Base-by-base conservation (phyloP, 2,888 invertebrate species). In the Leptopilina syphax region DNA sequence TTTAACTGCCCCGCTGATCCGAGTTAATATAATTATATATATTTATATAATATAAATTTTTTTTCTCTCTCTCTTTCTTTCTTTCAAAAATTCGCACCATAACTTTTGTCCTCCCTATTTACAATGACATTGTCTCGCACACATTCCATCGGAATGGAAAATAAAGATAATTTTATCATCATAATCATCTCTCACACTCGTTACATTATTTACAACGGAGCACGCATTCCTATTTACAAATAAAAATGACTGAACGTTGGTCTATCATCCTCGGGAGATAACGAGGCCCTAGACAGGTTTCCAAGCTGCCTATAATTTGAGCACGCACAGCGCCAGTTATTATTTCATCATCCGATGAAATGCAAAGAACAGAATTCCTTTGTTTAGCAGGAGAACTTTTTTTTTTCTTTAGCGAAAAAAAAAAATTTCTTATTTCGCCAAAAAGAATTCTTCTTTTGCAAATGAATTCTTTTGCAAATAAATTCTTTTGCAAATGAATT, bases 1-100 rank as follows among this genome's bases (percentile, higher is more conserved):
- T 82, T 77, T 78, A 80, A 81, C 76, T 82, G 79, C 80, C 82
- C 82, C 77, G 76, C 78, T 79, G 76, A 63, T 70, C 66, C 54
- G 27, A 50, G 27, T 68, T 34, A 34, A 34, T 34, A 34, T 34
- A 34, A 34, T 34, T 34, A 50, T 68, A 50, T 50, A 54, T 50
- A 54, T 24, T 50, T 13, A 9, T 24, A 50, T 50, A 44, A 50
- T 50, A 50, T 50, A 50, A 50, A 50, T 10, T 50, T 50, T 50
- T 3, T 50, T 1, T 50, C 50, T 50, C 50, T 50, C 44, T 44
- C 44, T 44, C 12, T 50, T 3, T 44, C 44, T 24, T 24, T 50
- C 68, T 5, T 68, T 68, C 24, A 47, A 18, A 34, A 34, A 47
- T 24, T 54, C 47, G 70, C 70, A 70, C 50, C 50, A 12, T 54